Evolutionary conservation across 2,888 invertebrate species (phyloP).

Genomic region (Heliconius charithonia): DNA sequence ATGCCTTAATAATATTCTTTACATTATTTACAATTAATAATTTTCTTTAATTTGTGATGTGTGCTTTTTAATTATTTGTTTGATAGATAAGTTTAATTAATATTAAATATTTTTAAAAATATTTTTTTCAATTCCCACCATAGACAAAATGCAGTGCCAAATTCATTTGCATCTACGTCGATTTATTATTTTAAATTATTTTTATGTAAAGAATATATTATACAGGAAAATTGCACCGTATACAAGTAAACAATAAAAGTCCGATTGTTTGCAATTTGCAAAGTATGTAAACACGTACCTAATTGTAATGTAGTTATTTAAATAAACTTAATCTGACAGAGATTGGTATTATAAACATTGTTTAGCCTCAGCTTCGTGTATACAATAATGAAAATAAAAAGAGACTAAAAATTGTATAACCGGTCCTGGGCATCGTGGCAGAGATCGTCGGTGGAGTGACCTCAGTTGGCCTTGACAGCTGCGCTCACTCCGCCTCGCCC

Average conservation of each 20-base stretch:
- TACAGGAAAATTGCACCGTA: not conserved
- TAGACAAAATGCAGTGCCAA: too few species aligned
- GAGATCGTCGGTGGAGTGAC: conserved; percentile 82
- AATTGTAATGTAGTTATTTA: conserved; percentile 48
- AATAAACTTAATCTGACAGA: conserved; percentile 79
- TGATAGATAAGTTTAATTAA: too few species aligned
- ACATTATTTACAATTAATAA: too few species aligned
- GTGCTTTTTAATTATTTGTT: too few species aligned
- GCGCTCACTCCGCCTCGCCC: conserved; percentile 74
- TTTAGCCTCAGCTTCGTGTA: conserved; percentile 82
- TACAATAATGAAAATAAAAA: conserved; percentile 84
- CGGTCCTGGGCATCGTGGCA: conserved; percentile 79
- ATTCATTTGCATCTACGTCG: not conserved
- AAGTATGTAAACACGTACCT: conserved; percentile 3
- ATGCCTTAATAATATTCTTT: not conserved
- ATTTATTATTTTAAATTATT: not conserved
- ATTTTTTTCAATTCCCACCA: too few species aligned
- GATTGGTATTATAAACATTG: conserved; percentile 80
- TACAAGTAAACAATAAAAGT: conserved; percentile 14
- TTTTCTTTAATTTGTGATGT: too few species aligned
- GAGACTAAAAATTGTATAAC: conserved; percentile 82
- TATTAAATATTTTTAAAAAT: too few species aligned
- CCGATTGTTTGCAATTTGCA: not conserved
- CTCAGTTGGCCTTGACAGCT: conserved; percentile 83
- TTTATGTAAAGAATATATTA: not conserved